Percentiles rank a stretch among this genome's conserved stretches.
phyloP scores from a whole-genome alignment of 2,113 vertebrate species.

The Vidua macroura region DNA sequence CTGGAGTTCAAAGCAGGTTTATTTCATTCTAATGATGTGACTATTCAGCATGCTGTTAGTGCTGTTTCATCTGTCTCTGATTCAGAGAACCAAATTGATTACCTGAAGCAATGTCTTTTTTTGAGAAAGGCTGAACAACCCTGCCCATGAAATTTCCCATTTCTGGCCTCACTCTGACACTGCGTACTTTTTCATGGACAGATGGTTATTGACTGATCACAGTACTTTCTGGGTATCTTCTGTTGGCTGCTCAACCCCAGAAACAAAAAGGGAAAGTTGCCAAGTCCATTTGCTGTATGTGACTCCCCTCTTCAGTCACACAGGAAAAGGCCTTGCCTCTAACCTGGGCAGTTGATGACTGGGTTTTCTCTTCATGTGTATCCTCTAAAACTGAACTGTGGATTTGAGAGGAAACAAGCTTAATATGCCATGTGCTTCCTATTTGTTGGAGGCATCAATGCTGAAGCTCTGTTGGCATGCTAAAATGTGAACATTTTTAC shows the following conservation, averaged over 20 bases:
- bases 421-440: conserved; percentile 55
- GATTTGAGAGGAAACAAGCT: conserved; percentile 22
- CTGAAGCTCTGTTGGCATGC: conserved; percentile 9
- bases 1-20: not conserved
- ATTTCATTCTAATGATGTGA: not conserved
- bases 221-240: not conserved
- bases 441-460: conserved; percentile 43
- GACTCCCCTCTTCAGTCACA: not conserved
- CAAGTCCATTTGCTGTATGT: conserved; percentile 6
- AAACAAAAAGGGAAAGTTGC: conserved; percentile 13
- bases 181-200: not conserved
- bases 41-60: not conserved
- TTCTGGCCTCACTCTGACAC: not conserved
- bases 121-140: not conserved
- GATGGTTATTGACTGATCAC: not conserved
- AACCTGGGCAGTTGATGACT: not conserved
- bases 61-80: not conserved
- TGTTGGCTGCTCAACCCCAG: not conserved
- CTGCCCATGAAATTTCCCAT: not conserved
- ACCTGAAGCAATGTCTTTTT: not conserved
- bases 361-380: not conserved
- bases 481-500: conserved; percentile 55
- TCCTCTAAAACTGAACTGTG: not conserved
- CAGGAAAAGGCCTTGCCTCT: not conserved
- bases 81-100: not conserved